phyloP scores from a whole-genome alignment of 2,113 vertebrate genomes.

The Tenrec ecaudatus region DNA sequence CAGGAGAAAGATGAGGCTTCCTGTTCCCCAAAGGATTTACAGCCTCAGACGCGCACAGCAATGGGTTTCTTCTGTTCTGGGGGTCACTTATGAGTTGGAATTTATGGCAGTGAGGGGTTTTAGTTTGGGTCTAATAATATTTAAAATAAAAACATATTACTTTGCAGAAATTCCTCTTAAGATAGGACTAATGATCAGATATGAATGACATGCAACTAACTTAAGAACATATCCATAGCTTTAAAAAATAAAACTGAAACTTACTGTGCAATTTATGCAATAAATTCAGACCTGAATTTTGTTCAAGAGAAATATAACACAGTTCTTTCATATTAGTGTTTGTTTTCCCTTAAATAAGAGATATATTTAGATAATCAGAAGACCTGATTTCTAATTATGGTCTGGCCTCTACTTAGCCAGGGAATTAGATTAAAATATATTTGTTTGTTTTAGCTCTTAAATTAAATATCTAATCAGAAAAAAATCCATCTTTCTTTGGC shows the following conservation, averaged over 20 bases:
- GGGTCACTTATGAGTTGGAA: no score
- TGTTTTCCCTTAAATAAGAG: slow-evolving; percentile 14
- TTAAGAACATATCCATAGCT: not conserved
- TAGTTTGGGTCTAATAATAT: not conserved
- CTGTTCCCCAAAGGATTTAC: no score
- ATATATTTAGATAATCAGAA: slow-evolving; percentile 8
- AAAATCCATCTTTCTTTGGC: not conserved
- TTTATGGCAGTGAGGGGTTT: not conserved
- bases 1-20: no score
- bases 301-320: not conserved
- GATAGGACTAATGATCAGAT: slow-evolving; percentile 8
- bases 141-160: slow-evolving; percentile 26
- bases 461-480: slow-evolving; percentile 27
- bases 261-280: slow-evolving; percentile 8
- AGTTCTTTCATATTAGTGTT: not conserved
- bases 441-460: slow-evolving; percentile 33
- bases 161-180: slow-evolving; percentile 26
- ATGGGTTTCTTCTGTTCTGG: no score
- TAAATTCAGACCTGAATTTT: slow-evolving; percentile 45
- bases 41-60: no score
- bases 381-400: not conserved
- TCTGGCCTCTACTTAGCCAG: slow-evolving; percentile 1
- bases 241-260: not conserved
- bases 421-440: not conserved
- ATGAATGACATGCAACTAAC: not conserved